Evolutionary conservation across 2,888 invertebrate genomes (phyloP).

Genomic region (Cordylochernes scorpioides): DNA sequence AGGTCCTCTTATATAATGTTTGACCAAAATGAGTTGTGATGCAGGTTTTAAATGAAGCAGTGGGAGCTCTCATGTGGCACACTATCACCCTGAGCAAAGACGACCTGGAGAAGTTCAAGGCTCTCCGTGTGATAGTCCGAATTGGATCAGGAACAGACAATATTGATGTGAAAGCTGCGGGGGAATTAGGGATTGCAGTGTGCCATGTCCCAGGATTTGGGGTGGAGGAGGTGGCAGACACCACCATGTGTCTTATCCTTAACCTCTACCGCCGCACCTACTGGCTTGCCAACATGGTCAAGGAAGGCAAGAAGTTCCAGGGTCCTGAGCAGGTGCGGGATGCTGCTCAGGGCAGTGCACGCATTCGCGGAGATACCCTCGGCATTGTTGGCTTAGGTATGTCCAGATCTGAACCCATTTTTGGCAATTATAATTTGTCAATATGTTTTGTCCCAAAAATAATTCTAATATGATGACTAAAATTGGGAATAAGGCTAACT

Average conservation of each 20-base stretch:
- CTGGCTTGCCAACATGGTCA: conserved; percentile 94
- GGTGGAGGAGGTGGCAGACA: conserved; percentile 93
- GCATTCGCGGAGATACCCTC: conserved; percentile 92
- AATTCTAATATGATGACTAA: no score
- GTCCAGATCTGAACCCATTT: no score
- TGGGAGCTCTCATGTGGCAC: conserved; percentile 98
- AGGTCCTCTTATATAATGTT: no score
- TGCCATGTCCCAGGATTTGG: conserved; percentile 99
- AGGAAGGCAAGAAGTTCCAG: conserved; percentile 92
- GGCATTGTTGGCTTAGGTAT: conserved; percentile 71
- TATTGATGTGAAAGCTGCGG: conserved; percentile 67
- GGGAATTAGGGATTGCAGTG: conserved; percentile 55
- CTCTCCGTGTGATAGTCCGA: conserved; percentile 87
- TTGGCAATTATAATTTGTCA: no score
- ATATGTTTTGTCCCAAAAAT: no score
- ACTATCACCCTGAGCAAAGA: conserved; percentile 95
- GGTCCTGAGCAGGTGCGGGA: conserved; percentile 78
- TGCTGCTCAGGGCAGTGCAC: conserved; percentile 69
- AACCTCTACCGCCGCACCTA: conserved; percentile 96
- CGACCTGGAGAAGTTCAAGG: conserved; percentile 97
- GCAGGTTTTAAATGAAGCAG: conserved; percentile 87
- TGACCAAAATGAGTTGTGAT: no score
- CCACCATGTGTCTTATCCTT: conserved; percentile 90
- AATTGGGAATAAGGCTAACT: no score
- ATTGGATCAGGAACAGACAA: conserved; percentile 97